A percentile compares a stretch with the other conserved stretches of the same genome.
phyloP scores from a whole-genome alignment of 30 jellyfish, hydroid and myxozoan species.

The Cassiopea andromeda region DNA sequence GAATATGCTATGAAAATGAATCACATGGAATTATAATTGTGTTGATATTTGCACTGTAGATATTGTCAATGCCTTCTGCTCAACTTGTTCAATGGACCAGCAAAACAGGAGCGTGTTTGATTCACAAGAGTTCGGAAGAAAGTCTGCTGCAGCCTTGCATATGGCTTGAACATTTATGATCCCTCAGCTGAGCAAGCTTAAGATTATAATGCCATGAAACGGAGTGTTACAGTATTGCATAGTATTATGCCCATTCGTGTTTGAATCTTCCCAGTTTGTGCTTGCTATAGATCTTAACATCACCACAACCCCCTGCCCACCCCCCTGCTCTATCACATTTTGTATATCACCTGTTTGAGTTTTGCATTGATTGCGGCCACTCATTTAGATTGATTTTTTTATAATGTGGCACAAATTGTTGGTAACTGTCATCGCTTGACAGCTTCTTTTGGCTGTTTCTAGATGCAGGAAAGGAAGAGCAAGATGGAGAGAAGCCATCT shows the following conservation, averaged over 20 bases:
- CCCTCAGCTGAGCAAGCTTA: slow-evolving; percentile 15
- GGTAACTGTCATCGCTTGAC: too few species aligned
- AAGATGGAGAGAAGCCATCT: not conserved
- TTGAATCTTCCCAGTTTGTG: not conserved
- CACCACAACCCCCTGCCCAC: too few species aligned
- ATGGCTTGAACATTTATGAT: slow-evolving; percentile 26
- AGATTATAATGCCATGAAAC: not conserved
- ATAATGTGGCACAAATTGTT: too few species aligned
- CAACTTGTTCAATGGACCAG: slow-evolving; percentile 50
- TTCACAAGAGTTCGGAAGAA: slow-evolving; percentile 24
- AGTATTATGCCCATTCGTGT: slow-evolving; percentile 7
- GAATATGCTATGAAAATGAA: slow-evolving; percentile 23
- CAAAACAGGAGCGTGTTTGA: slow-evolving; percentile 10
- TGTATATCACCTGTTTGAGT: not conserved
- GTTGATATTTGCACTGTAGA: slow-evolving; percentile 56
- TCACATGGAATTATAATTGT: slow-evolving; percentile 50
- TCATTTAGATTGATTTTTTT: too few species aligned
- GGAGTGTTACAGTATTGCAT: slow-evolving; percentile 19
- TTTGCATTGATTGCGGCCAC: not conserved
- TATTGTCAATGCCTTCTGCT: slow-evolving; percentile 39
- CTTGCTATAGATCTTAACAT: not conserved
- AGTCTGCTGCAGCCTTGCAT: slow-evolving; percentile 28
- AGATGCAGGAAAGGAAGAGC: not conserved
- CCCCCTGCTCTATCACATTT: not conserved
- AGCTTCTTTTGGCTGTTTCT: not conserved